Base-by-base conservation (phyloP, 2,888 invertebrate species). In the Serripes groenlandicus region DNA sequence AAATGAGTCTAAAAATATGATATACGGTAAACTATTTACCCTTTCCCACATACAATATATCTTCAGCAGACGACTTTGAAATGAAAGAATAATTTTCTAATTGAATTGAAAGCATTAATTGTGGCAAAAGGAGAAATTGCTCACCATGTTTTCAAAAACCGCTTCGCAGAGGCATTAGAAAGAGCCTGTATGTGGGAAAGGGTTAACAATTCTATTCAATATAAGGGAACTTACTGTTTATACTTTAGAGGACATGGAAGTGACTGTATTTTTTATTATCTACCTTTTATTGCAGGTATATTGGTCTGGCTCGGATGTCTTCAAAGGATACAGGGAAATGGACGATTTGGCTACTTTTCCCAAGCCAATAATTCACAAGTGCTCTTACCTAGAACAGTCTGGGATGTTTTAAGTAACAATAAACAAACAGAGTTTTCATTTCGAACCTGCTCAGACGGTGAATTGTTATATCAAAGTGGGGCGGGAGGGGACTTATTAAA, bases 401-500 rank as follows among this genome's bases (percentile, higher is more conserved):
- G 88, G 81, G 69, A 80, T 49, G 81, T 88, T n/a, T 56, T 64
- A 11, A 58, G 34, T 1, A 83, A 64, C 60, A 78, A 77, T 52
- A 81, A 77, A 62, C 77, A 78, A 60, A 87, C 81, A 52, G 87
- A 87, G 32, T 87, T 90, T 64, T 87, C 89, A 58, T 90, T 89
- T 76, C 76, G 83, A 69, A 88, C 90, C 35, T 90, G 90, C 74
- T 84, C 83, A 1, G 78, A 81, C 60, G 90, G 89, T 30, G 81
- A 88, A 74, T 78, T 90, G 68, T 74, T 90, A 60, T 84, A 81
- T 78, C 90, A 90, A 75, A 83, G 52, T 56, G 89, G 87, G 42
- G 60, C 72, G 15, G 78, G 66, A 7, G 85, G 86, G 30, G 87
- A 90, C 73, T 81, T 64, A 66, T 76, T 90, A 42, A 81, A 69